Evolutionary conservation across 2,797 vertebrate genomes (phyloP), one percentile per base, ranked within the genome.

Genomic region (Sphaeramia orbicularis): DNA sequence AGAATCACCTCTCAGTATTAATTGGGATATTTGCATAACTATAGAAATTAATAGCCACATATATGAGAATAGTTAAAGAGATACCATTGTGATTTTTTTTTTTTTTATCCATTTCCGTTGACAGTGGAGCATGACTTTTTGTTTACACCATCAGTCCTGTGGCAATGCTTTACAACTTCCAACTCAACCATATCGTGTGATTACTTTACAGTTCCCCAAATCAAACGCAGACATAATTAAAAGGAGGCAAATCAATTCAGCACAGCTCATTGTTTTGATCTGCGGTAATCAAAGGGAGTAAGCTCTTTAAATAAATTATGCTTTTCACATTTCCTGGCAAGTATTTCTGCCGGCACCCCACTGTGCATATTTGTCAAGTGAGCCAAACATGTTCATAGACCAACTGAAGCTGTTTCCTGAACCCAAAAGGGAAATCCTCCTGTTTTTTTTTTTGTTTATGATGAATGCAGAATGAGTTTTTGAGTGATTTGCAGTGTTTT

Each of bases 11-110:
- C 64, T 80, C 44, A 3, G 85, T 67, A 80, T 82, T 82, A 81
- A 85, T 74, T 84, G 52, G 67, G 44, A 32, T 30, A 86, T 86
- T 87, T 88, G 80, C 85, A 86, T 86, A 80, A 48, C 65, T 54
- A 32, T 54, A 67, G 55, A 74, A 64, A 74, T 67, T 6, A 72
- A 70, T 63, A 75, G 72, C 79, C 30, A 43, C 76, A 65, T 2
- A 71, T 67, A 73, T 27, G 15, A 74, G 66, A 80, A 83, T 50
- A 77, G 72, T 65, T 63, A 50, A 41, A 41, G 60, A 71, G 61
- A 64, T 62, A 61, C n/a, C 53, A 65, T 38, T 50, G 60, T 66
- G 65, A 67, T 40, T 32, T 30, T 6, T 60, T 43, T 62, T 51
- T 51, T 65, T 74, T 64, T 57, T 19, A 64, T 84, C 38, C 50